Base-by-base conservation (phyloP, 2,888 invertebrate species). In the Temnothorax ravouxi region DNA sequence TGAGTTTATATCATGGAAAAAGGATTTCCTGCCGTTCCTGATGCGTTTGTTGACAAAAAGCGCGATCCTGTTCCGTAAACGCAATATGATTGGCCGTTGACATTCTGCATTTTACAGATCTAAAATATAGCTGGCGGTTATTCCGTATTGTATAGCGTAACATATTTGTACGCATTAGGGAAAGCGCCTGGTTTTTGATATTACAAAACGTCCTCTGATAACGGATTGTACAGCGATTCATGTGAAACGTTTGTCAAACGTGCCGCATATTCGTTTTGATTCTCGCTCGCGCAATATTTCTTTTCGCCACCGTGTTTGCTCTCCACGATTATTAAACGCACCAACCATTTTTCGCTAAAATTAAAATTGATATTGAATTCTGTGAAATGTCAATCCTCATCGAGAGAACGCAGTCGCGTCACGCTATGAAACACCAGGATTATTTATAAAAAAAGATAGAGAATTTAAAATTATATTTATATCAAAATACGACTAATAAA, bases 211-310 rank as follows among this genome's bases (percentile, higher is more conserved):
- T 72, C 18, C 79, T 47, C 47, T 80, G 79, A 80, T 71, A 80
- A 80, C 72, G 54, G 52, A 80, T 71, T 71, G 71, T 71, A 34
- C 79, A 59, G 59, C 79, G 59, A 80, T 80, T 80, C 79, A 61
- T 59, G 47, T 71, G 47, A 59, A 80, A 59, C 79, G 79, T 80
- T 80, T 80, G 79, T 80, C 71, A 80, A 71, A 80, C 71, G 59
- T 38, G 59, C 47, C 38, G 71, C 71, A 50, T 80, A 80, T 80
- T 80, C 72, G 21, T 72, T 80, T 71, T 80, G 72, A 61, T 80
- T 71, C 71, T 47, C 59, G 47, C 47, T 59, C 38, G 71, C 38
- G 71, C 47, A 59, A 71, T 80, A 80, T 80, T 71, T 80, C 47
- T 80, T 71, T 80, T 59, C 59, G 59, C 59, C 79, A 50, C 21